Evolutionary conservation across 2,797 vertebrate species (phyloP), one percentile per base, ranked within the genome.

Genomic region (Sitta carolinensis): DNA sequence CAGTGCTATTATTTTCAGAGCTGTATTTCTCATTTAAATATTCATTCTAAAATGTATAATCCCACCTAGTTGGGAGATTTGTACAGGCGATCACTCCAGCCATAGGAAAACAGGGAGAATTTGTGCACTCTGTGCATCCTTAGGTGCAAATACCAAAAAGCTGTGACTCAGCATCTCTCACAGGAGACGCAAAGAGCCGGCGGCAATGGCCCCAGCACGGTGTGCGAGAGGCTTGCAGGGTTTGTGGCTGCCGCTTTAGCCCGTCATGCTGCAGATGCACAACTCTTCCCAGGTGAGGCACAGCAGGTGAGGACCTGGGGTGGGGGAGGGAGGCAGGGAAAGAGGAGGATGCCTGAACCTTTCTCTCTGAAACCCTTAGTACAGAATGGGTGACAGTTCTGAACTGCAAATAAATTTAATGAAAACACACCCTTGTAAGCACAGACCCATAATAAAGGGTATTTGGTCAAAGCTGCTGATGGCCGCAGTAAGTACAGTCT

Each of bases 151-250:
- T 10, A 20, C 14, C 38, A 8, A 19, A 10, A 32, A 42, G 55
- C 7, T 4, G 1, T 75, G 74, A 88, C 81, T 87, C 89, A 47
- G 84, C 80, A n/a, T 47, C 43, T 40, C 47, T 14, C 42, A 1
- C 23, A 8, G 47, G 42, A 64, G 75, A 11, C 19, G 8, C 16
- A 5, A 13, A 26, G 50, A 89, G 66, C 40, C 13, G 1, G 23
- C 48, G 9, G 42, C 84, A 25, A 1, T 4, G 58, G 57, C 69
- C 76, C 34, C 62, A 12, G 9, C 17, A 0, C 5, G 1, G 9
- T 27, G 55, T 3, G 13, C 32, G 7, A n/a, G 38, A 36, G n/a
- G 2, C 21, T 18, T 47, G 77, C 75, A 51, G 93, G 20, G 10
- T 19, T 19, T 16, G 38, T 38, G 59, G 8, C 48, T 38, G 36